Evolutionary conservation across 2,797 vertebrate species (phyloP), one percentile per base, ranked within the genome.

Genomic region (Spea hammondii): DNA sequence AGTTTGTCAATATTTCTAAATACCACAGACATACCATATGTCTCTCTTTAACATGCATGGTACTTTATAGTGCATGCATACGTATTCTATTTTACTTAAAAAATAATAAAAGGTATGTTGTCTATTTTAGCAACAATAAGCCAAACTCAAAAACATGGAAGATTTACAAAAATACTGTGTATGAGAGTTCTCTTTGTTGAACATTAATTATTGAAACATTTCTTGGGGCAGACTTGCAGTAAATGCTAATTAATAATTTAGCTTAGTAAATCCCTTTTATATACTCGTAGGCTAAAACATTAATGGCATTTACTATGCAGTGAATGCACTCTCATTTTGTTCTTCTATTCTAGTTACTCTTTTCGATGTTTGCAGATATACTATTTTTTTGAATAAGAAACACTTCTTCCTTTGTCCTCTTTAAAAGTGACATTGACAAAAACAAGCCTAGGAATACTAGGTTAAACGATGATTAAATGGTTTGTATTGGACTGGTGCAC

Each of bases 191-290:
- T 75, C 68, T 70, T 76, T 76, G 46, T 54, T 72, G 55, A 67
- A 81, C 69, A 77, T 81, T 13, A 72, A 81, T 81, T 72, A 81
- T 77, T 81, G 46, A 81, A 77, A 72, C 70, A 72, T 81, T 81
- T 77, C 68, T 72, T 70, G 60, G 66, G 54, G 73, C 79, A 72
- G 79, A 80, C 73, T 70, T 76, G 74, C 69, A 72, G 79, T 77
- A 81, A 81, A 81, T 81, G 79, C 49, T 67, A 50, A 64, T 81
- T 72, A 81, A 81, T 81, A 77, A 81, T 81, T 81, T 81, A 81
- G 17, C 17, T 59, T 17, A 59, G 69, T 77, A 81, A 81, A 81
- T 81, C 74, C 74, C 74, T 76, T 76, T 81, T 47, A 77, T 81
- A 81, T 81, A 81, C 74, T 81, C 74, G 72, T 64, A 80, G 65